Base-by-base conservation (phyloP, 2,113 vertebrate genomes). In the Daboia siamensis region DNA sequence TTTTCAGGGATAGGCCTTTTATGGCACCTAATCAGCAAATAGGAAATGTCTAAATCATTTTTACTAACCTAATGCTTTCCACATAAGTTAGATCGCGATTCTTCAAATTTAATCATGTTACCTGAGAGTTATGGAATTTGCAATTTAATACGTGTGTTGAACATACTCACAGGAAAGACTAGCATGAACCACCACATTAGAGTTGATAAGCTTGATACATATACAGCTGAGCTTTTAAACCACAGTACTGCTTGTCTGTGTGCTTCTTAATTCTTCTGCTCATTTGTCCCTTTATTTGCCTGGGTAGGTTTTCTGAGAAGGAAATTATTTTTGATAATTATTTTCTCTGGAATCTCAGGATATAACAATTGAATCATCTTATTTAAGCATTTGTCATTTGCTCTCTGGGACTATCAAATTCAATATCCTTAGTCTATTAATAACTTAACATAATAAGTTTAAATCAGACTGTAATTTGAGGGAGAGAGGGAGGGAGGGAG, bases 351-450 rank as follows among this genome's bases (percentile, higher is more conserved):
- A 97, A 95, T 96, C 96, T 94, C 94, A 93, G 96, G 92, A 92
- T 93, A 94, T 86, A 96, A 94, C 95, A 96, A 97, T 97, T 91
- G 86, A 93, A 96, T 97, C 86, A 95, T 93, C 33, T 96, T 95
- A 96, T 96, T 96, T 96, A 95, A 96, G 94, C 59, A 51, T 54
- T 96, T 96, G 94, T 93, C 93, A 97, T 97, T 96, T 95, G 91
- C 94, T 95, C 93, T 95, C 93, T 91, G 95, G 90, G 93, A 95
- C 94, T 90, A 94, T 96, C 95, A 94, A 89, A 93, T 96, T 95
- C 93, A 96, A 96, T 96, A 97, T 95, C 95, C 96, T 95, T 92
- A 93, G 91, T 93, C 90, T 96, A 92, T 96, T 96, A 97, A 94
- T 90, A 95, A 94, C 95, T 94, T 96, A 90, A 92, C 91, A 80